phyloP scores from a whole-genome alignment of 2,888 invertebrate species.

The Gari tellinella region DNA sequence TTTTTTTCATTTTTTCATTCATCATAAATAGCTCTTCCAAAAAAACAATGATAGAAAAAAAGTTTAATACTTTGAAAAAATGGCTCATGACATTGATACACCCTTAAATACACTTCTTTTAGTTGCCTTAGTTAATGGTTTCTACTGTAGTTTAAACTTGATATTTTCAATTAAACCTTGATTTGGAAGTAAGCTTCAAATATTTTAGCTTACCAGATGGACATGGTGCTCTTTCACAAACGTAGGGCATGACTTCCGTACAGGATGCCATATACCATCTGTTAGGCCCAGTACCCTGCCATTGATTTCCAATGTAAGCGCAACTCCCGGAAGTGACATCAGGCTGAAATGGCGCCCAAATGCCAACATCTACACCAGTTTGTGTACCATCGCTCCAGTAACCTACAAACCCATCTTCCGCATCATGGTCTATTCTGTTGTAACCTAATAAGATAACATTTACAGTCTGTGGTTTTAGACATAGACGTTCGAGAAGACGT shows the following conservation, averaged over 20 bases:
- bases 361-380: slow-evolving; percentile 66
- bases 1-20: no score
- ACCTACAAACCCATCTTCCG: slow-evolving; percentile 29
- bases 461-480: no score
- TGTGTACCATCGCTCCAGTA: slow-evolving; percentile 65
- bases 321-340: slow-evolving; percentile 58
- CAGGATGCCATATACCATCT: slow-evolving; percentile 67
- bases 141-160: no score
- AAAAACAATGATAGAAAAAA: no score
- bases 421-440: slow-evolving; percentile 38
- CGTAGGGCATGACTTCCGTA: slow-evolving; percentile 54
- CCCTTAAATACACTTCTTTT: no score
- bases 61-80: no score
- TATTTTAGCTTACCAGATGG: slow-evolving; percentile 66
- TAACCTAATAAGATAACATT: slow-evolving; percentile 48
- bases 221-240: slow-evolving; percentile 69
- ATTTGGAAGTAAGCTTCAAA: no score
- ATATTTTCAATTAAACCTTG: no score
- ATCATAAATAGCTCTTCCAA: no score
- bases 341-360: slow-evolving; percentile 69
- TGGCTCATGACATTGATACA: no score
- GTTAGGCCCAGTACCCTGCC: slow-evolving; percentile 12
- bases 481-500: no score
- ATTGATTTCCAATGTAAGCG: slow-evolving; percentile 42
- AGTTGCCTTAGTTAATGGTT: no score